Conservation (phyloP, 35 echinoderm and acorn worm genomes). For the Acanthaster planci region DNA sequence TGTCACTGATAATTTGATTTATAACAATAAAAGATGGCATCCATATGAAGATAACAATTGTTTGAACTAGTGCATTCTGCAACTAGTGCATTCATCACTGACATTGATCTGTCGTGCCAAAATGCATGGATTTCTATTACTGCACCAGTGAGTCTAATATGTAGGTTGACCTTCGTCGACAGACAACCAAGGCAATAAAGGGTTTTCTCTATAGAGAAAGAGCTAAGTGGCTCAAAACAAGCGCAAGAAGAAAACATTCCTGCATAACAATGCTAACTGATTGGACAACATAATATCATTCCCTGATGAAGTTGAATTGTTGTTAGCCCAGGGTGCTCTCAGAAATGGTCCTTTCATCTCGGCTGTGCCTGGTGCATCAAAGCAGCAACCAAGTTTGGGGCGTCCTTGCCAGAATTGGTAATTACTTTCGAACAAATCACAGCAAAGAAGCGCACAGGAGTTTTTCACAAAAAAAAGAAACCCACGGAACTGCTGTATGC, state of each 20-base stretch:
- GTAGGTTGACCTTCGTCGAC: no score
- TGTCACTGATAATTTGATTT: no score
- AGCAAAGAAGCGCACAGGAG: constrained; percentile 61
- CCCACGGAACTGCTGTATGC: constrained; percentile 54
- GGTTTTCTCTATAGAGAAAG: constrained; percentile 13
- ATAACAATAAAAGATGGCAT: no score
- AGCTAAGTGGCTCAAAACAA: constrained; percentile 15
- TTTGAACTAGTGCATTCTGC: no score
- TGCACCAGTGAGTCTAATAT: no score
- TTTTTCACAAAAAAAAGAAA: constrained; percentile 36
- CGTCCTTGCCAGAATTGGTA: constrained; percentile 23
- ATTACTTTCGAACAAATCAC: constrained; percentile 39
- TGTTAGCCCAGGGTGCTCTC: neutral
- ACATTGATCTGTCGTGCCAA: no score
- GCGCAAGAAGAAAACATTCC: neutral
- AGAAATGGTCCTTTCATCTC: neutral
- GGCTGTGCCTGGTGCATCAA: neutral
- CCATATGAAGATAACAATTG: no score
- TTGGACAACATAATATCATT: neutral
- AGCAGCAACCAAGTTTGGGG: neutral
- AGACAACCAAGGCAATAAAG: no score
- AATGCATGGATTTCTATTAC: no score
- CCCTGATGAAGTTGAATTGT: neutral
- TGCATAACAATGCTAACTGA: neutral
- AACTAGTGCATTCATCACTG: no score